Conservation (phyloP, 2,113 vertebrate species). For the Phocoena sinus region DNA sequence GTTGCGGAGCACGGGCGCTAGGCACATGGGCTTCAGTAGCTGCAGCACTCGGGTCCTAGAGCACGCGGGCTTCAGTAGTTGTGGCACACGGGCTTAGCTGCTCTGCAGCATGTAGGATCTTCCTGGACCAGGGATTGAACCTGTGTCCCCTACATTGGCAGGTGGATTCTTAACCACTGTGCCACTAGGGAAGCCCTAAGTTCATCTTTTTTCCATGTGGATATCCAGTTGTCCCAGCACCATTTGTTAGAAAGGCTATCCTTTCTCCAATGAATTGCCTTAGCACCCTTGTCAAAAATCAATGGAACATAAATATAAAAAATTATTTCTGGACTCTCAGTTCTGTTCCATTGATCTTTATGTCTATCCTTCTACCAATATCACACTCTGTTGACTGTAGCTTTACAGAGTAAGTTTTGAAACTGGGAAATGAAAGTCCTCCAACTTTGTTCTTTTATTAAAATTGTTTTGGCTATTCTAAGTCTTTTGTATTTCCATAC, state of each 20-base stretch:
- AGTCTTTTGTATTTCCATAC: neutral
- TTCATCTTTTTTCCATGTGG: neutral
- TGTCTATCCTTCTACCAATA: neutral
- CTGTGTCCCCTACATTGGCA: too few relatives aligned
- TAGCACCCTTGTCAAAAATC: neutral
- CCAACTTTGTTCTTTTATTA: neutral
- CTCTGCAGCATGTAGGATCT: too few relatives aligned
- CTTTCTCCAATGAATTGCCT: neutral
- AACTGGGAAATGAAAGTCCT: neutral
- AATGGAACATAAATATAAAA: neutral
- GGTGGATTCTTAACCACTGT: too few relatives aligned
- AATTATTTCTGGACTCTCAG: neutral
- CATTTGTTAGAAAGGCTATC: neutral
- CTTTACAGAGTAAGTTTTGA: neutral
- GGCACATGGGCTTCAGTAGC: too few relatives aligned
- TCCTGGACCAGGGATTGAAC: too few relatives aligned
- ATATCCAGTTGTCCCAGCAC: neutral
- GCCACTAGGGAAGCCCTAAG: too few relatives aligned
- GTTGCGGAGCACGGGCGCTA: too few relatives aligned
- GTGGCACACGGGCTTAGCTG: too few relatives aligned
- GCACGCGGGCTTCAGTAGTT: too few relatives aligned
- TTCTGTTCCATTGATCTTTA: neutral
- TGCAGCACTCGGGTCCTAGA: too few relatives aligned
- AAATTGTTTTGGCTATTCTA: neutral
- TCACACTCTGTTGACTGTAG: neutral